Conservation (phyloP, 2,113 vertebrate species). For the Anolis carolinensis region DNA sequence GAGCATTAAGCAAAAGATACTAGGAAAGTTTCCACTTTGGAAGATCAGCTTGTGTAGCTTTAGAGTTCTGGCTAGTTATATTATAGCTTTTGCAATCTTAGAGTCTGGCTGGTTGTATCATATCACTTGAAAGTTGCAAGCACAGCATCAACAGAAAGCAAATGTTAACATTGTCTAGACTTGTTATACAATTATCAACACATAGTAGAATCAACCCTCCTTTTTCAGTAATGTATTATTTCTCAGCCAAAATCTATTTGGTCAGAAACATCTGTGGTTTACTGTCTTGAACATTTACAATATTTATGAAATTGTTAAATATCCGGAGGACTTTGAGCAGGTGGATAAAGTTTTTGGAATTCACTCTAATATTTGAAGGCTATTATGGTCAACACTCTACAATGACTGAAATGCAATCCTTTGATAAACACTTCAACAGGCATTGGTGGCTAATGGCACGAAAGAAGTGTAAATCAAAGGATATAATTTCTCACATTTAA, state of each 20-base stretch:
- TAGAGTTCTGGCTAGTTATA: too few relatives aligned
- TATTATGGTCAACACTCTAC: not conserved
- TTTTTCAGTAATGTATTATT: not conserved
- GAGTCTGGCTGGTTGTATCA: not conserved
- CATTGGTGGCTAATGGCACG: not conserved
- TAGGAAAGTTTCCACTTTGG: not conserved
- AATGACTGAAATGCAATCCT: not conserved
- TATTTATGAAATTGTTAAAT: not conserved
- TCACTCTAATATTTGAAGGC: not conserved
- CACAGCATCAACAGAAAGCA: not conserved
- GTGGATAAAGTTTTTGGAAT: not conserved
- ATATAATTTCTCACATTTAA: slow-evolving; percentile 9
- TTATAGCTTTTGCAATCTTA: too few relatives aligned
- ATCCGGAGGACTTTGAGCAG: not conserved
- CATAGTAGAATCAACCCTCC: not conserved
- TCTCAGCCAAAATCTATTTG: not conserved
- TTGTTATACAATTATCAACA: not conserved
- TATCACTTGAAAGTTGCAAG: not conserved
- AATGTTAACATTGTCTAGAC: not conserved
- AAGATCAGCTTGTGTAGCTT: not conserved
- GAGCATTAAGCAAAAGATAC: not conserved
- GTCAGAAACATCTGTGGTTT: not conserved
- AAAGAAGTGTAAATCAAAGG: not conserved
- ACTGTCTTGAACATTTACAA: not conserved
- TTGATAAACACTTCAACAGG: not conserved